Conservation (phyloP, 2,113 vertebrate genomes). For the Electrona antarctica region DNA sequence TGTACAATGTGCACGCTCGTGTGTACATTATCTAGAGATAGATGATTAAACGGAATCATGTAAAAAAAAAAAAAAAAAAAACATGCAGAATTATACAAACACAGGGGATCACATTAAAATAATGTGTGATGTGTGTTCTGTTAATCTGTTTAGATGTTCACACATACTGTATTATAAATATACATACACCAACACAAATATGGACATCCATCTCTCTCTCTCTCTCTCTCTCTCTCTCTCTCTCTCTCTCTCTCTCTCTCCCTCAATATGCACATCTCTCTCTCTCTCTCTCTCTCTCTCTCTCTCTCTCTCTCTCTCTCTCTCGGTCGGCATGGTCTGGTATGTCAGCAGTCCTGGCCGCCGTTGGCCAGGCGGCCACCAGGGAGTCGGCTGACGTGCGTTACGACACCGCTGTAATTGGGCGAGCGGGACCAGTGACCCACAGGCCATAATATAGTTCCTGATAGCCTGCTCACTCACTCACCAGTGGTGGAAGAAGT, state of each 20-base stretch:
- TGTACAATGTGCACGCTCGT: no score
- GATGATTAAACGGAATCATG: no score
- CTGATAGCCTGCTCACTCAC: not conserved
- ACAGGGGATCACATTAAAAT: not conserved
- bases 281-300: slow-evolving; percentile 27
- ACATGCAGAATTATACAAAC: not conserved
- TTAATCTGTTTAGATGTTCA: not conserved
- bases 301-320: slow-evolving; percentile 29
- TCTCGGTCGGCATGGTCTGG: slow-evolving; percentile 12
- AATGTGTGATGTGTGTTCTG: no score
- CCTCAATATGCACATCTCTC: slow-evolving; percentile 7
- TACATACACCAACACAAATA: not conserved
- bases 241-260: no score
- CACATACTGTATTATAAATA: no score
- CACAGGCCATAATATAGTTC: slow-evolving; percentile 12
- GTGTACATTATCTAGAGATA: no score
- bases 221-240: not conserved
- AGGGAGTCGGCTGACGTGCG: slow-evolving; percentile 23
- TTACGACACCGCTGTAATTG: slow-evolving; percentile 42
- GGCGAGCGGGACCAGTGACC: slow-evolving; percentile 40
- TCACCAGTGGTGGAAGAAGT: not conserved
- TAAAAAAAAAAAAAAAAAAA: no score
- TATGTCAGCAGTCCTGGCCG: slow-evolving; percentile 40
- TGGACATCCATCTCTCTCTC: not conserved
- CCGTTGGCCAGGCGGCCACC: slow-evolving; percentile 27